These are phyloP conservation scores for Bombus waltoni DNA, from an alignment of 1,140 invertebrate genomes.

Conservation along the genomic window DNA sequence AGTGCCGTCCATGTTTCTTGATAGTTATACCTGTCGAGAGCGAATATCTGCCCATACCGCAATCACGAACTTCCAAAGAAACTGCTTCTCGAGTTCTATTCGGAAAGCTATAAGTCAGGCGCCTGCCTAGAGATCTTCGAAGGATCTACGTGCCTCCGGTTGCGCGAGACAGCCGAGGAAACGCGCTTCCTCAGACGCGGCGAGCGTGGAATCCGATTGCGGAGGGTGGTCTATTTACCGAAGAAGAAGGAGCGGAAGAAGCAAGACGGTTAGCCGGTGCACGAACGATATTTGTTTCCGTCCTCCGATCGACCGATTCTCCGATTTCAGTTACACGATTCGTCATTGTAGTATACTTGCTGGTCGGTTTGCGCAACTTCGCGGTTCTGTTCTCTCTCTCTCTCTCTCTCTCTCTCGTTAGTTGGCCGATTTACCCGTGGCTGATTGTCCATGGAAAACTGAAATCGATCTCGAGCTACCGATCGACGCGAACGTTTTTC, in stretches of 20 bases:
- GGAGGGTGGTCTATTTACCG: slow-evolving; percentile 2
- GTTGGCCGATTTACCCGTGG: slow-evolving; percentile 22
- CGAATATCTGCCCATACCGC: background rate
- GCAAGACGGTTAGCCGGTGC: slow-evolving; percentile 9
- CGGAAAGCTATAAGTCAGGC: background rate
- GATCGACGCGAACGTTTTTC: slow-evolving; percentile 5
- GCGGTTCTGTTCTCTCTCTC: background rate
- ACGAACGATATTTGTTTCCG: slow-evolving; percentile 33
- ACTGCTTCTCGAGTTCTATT: background rate
- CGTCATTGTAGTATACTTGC: slow-evolving; percentile 21
- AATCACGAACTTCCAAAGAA: background rate
- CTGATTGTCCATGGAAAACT: background rate
- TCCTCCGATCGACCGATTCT: slow-evolving; percentile 16
- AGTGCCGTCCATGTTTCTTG: background rate
- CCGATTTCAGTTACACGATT: slow-evolving; percentile 31
- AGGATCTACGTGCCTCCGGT: background rate
- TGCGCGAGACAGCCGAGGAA: background rate
- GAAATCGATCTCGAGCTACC: slow-evolving; percentile 11
- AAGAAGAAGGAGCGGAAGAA: background rate
- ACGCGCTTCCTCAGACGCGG: too few species aligned
- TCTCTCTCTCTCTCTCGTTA: slow-evolving; percentile 35
- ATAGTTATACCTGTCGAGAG: background rate
- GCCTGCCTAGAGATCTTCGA: background rate
- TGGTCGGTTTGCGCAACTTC: slow-evolving; percentile 9
- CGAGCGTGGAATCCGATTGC: background rate